phyloP scores from a whole-genome alignment of 2,797 vertebrate genomes.

The Pogonophryne albipinna region DNA sequence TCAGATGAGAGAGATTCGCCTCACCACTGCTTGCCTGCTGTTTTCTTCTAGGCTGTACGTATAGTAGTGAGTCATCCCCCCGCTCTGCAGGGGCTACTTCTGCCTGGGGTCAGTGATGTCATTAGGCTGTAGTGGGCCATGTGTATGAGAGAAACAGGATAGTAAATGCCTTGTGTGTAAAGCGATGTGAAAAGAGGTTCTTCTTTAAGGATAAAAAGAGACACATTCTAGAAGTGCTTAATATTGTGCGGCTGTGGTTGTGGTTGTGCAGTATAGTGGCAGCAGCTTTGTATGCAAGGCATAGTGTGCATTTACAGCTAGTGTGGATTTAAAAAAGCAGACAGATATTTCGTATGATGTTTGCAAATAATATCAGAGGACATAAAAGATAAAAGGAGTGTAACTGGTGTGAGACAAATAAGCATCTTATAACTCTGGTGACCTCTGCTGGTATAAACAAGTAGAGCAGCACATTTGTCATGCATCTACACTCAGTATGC shows the following conservation, averaged over 20 bases:
- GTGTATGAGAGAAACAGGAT: constrained; percentile 27
- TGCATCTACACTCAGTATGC: not conserved
- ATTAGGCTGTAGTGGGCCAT: constrained; percentile 43
- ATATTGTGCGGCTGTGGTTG: not conserved
- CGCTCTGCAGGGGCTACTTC: constrained; percentile 50
- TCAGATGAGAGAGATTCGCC: constrained; percentile 50
- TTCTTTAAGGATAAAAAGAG: not conserved
- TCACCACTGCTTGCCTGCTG: constrained; percentile 49
- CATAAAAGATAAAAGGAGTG: not conserved
- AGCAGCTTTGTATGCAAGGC: not conserved
- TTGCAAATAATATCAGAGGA: not conserved
- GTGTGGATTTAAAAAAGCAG: not conserved
- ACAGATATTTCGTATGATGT: not conserved
- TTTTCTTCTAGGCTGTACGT: constrained; percentile 44
- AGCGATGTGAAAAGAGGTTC: not conserved
- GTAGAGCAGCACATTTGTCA: constrained; percentile 18
- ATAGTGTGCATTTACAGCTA: not conserved
- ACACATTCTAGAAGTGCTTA: not conserved
- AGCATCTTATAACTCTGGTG: constrained; percentile 32
- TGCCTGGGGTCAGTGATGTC: constrained; percentile 71
- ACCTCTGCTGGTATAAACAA: constrained; percentile 65
- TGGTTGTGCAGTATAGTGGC: not conserved
- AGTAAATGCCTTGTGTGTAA: constrained; percentile 15
- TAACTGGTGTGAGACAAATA: not conserved
- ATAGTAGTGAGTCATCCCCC: constrained; percentile 68